Evolutionary conservation across 2,888 invertebrate species (phyloP), one percentile per base, ranked within the genome.

Genomic region (Drosophila nr. medialis): DNA sequence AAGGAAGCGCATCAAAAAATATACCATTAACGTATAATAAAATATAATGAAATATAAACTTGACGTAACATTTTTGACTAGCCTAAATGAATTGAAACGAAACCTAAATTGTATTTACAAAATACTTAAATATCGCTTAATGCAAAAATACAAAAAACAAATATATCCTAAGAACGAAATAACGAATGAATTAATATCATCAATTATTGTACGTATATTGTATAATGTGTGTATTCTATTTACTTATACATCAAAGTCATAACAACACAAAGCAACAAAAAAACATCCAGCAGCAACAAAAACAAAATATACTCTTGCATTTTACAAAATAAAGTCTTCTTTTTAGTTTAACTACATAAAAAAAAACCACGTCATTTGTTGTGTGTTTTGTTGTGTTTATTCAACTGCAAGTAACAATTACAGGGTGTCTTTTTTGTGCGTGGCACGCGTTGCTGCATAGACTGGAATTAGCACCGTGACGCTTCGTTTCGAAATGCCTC

Each of bases 271-370:
- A 77, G 63, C 76, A 80, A 70, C 80, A 75, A 75, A 54, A 61
- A 70, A 63, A 63, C 54, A 50, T 67, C 45, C 63, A 75, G 32
- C 59, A 80, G 61, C 73, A 72, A 55, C 56, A 64, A 51, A 49
- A 80, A 79, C 63, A 86, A 78, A 86, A 88, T 88, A 90, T 88
- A 90, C 91, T 88, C 91, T 90, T 89, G 91, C 83, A 90, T 91
- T 91, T 86, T 86, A 86, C 87, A 87, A 88, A 91, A 90, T 90
- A 90, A 90, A 90, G 91, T 90, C 91, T 90, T 90, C 90, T 83
- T 81, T 89, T 91, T 91, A 90, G 91, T 90, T 90, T 84, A 91
- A 91, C 83, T 91, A 90, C 76, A 84, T 73, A 76, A 77, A 77
- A 60, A 60, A 62, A 50, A 48, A 61, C 49, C 13, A 58, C 64